phyloP scores from a whole-genome alignment of 1,140 invertebrate species.

The Octopus bimaculoides region DNA sequence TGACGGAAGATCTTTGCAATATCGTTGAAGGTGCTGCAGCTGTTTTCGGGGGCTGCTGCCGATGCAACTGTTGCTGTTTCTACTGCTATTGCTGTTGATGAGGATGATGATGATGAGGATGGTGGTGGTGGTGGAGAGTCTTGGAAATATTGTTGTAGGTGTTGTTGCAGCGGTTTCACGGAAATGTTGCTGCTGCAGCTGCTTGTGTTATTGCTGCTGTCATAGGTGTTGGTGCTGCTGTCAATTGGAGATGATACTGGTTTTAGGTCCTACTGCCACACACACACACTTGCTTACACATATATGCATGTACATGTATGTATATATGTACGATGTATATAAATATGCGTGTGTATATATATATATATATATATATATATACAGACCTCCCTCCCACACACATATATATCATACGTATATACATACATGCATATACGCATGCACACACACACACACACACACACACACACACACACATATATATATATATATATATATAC shows the following conservation, averaged over 20 bases:
- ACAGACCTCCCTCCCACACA: neutral
- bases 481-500: neutral
- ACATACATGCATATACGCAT: neutral
- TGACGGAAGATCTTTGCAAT: neutral
- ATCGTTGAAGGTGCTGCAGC: neutral
- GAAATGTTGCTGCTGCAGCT: too few species aligned
- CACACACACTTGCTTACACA: neutral
- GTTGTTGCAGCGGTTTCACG: too few species aligned
- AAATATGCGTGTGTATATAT: neutral
- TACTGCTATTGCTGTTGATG: neutral
- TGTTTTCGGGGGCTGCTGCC: neutral
- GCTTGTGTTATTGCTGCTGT: too few species aligned
- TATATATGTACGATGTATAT: neutral
- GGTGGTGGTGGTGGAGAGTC: neutral
- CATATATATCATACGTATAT: neutral
- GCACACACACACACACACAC: slow-evolving; percentile 8
- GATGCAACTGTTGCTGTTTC: slow-evolving; percentile 3
- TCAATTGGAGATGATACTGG: too few species aligned
- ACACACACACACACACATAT: slow-evolving; percentile 6
- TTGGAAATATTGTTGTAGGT: slow-evolving; percentile 7
- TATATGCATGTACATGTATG: rapidly evolving
- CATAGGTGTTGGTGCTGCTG: too few species aligned
- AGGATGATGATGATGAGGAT: slow-evolving; percentile 11
- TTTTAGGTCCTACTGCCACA: neutral
- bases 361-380: neutral